Conservation (phyloP, 2,888 invertebrate genomes). For the Metellina segmentata region DNA sequence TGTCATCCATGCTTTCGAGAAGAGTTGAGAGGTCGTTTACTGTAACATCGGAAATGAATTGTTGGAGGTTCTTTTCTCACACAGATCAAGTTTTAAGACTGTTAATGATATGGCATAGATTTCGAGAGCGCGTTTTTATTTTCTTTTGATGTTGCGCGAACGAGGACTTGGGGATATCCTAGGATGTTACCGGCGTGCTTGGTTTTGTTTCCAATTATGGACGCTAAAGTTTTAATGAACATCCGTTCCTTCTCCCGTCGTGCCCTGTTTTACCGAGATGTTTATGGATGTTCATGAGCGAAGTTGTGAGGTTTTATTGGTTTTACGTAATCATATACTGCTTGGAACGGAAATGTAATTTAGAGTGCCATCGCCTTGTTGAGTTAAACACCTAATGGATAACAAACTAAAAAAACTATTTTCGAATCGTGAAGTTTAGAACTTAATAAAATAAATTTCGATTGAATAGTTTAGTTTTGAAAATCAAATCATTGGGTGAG, state of each 20-base stretch:
- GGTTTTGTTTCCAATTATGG: slow-evolving; percentile 42
- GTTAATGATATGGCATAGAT: slow-evolving; percentile 50
- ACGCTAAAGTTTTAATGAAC: slow-evolving; percentile 11
- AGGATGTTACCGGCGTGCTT: background rate
- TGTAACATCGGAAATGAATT: slow-evolving; percentile 63
- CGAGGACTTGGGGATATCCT: background rate
- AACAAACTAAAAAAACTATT: too few species aligned
- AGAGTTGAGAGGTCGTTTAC: slow-evolving; percentile 73
- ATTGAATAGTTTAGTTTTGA: too few species aligned
- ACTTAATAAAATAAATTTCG: too few species aligned
- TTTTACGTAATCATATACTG: background rate
- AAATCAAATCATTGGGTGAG: too few species aligned
- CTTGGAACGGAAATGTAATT: background rate
- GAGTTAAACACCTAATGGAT: background rate
- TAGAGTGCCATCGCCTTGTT: background rate
- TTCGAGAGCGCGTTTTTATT: background rate
- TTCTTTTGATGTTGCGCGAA: background rate
- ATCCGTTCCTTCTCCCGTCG: slow-evolving; percentile 6
- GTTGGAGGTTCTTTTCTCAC: slow-evolving; percentile 53
- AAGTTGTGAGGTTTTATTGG: background rate
- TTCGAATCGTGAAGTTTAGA: too few species aligned
- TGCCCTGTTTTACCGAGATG: background rate
- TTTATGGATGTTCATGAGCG: background rate
- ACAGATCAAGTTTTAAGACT: slow-evolving; percentile 40
- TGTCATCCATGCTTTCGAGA: slow-evolving; percentile 20